A percentile compares a stretch with the other conserved stretches of the same genome.
These are phyloP conservation scores for Junonia oenone DNA, from an alignment of 2,888 invertebrate species.

Conservation along the genomic window DNA sequence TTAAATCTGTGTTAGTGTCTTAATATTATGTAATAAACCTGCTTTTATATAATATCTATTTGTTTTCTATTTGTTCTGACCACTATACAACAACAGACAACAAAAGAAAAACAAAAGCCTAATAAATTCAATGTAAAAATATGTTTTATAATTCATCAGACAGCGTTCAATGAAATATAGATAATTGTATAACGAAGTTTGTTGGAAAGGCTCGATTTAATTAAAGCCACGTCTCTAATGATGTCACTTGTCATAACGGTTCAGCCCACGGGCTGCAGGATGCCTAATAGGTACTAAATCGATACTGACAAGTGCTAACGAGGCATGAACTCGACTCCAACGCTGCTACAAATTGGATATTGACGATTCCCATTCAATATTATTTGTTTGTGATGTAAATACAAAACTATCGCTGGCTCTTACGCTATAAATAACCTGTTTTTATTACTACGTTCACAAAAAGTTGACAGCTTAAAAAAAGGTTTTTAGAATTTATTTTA, in stretches of 20 bases:
- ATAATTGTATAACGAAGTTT: neutral
- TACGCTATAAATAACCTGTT: conserved; percentile 1
- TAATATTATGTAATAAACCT: conserved; percentile 41
- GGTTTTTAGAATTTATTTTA: neutral
- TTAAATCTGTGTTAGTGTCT: conserved; percentile 54
- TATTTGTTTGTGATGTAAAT: conserved; percentile 4
- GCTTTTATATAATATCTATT: conserved; percentile 46
- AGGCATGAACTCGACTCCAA: conserved; percentile 12
- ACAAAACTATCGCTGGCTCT: conserved; percentile 7
- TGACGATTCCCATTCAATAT: neutral
- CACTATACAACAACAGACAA: no score
- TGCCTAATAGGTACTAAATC: conserved; percentile 20
- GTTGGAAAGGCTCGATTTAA: neutral
- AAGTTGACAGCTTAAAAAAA: neutral
- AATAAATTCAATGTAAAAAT: neutral
- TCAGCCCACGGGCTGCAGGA: conserved; percentile 2
- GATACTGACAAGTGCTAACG: conserved; percentile 24
- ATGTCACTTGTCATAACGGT: conserved; percentile 10
- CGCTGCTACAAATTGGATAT: conserved; percentile 14
- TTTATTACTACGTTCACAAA: neutral
- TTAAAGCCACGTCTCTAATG: conserved; percentile 6
- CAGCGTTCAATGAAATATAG: neutral
- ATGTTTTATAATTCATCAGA: conserved; percentile 1
- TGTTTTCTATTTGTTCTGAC: neutral
- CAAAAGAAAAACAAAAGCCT: conserved; percentile 11